phyloP scores from a whole-genome alignment of 2,888 invertebrate genomes.

The Agonopterix heracliana region DNA sequence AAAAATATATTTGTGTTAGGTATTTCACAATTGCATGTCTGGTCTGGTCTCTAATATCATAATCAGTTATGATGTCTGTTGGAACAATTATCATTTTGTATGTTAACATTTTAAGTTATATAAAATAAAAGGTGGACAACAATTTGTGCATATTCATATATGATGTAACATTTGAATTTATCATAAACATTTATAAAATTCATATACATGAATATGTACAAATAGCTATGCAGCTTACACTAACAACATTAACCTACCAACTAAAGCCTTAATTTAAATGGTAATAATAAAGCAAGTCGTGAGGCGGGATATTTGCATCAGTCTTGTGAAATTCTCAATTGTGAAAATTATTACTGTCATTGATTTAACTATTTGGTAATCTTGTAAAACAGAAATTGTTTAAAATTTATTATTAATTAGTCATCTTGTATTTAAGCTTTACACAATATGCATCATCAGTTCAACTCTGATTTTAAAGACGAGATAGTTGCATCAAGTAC shows the following conservation, averaged over 20 bases:
- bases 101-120: constrained; percentile 25
- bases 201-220: constrained; percentile 40
- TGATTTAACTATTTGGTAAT: constrained; percentile 68
- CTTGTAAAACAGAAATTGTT: constrained; percentile 57
- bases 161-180: constrained; percentile 2
- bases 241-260: constrained; percentile 55
- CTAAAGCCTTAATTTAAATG: constrained; percentile 69
- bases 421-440: constrained; percentile 8
- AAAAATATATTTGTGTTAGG: constrained; percentile 31
- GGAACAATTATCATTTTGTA: constrained; percentile 31
- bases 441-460: constrained; percentile 55
- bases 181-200: background rate
- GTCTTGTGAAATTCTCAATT: constrained; percentile 75
- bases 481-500: constrained; percentile 67
- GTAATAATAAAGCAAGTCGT: constrained; percentile 77
- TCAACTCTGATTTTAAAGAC: constrained; percentile 68
- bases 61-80: constrained; percentile 36
- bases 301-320: constrained; percentile 77
- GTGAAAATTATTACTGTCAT: constrained; percentile 69
- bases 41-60: constrained; percentile 26
- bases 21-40: constrained; percentile 34
- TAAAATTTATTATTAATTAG: constrained; percentile 22
- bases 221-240: constrained; percentile 45
- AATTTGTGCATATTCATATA: constrained; percentile 49
- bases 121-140: constrained; percentile 39